Evolutionary conservation across 1,140 invertebrate species (phyloP), one percentile per base, ranked within the genome.

Genomic region (Trachelipus rathkii): DNA sequence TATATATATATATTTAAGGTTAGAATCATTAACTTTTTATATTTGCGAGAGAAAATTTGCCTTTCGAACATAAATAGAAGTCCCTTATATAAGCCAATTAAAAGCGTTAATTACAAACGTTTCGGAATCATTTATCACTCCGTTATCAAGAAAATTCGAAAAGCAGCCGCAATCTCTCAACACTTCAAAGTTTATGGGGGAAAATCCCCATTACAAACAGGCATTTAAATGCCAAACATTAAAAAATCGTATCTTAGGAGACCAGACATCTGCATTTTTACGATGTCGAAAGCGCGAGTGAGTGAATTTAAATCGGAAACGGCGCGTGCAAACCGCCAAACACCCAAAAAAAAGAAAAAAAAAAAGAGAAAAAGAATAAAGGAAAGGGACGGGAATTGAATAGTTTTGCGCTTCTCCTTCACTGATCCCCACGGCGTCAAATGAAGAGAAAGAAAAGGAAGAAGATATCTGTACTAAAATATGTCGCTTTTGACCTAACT

Each of bases 211-310:
- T 60, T 60, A 60, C 50, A 60, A 60, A 60, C 50, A 60, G 50
- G 50, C 50, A 60, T 60, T 60, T 60, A 60, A 60, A 60, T 60
- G 50, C 50, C 50, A 60, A 60, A 60, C 50, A 60, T 60, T 60
- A 60, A 60, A 60, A 60, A 60, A 60, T 60, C 50, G 50, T 60
- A 60, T 60, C 50, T 60, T 15, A 60, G 50, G 50, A 60, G 50
- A 60, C 50, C 50, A 60, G 50, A 60, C 50, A 60, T 60, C 50
- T 60, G 50, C 50, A 60, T 60, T 60, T 60, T 60, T 60, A 60
- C 8, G 50, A 60, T 60, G 11, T 15, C 11, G 50, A 60, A 19
- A 60, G 50, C 11, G 50, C 2, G 19, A 60, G 19, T 15, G 11
- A 60, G 50, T 19, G 50, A 60, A 60, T 60, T 60, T 60, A 60